Conservation (phyloP, 2,113 vertebrate genomes). For the Xenopus laevis region DNA sequence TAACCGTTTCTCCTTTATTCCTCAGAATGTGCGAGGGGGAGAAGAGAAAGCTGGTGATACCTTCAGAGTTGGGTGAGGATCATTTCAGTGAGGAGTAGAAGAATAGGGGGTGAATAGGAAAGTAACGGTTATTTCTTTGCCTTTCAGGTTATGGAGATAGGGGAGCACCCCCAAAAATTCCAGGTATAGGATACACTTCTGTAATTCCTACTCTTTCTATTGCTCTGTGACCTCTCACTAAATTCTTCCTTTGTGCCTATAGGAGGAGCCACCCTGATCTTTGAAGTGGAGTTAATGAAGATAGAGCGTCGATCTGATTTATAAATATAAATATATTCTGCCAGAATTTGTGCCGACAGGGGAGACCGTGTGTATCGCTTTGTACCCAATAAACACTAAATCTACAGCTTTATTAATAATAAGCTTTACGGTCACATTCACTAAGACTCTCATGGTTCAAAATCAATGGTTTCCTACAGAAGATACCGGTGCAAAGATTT, state of each 20-base stretch:
- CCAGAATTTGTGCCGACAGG: neutral
- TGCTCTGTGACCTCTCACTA: neutral
- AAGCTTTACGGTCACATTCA: too few relatives aligned
- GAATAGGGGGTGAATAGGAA: neutral
- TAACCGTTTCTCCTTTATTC: neutral
- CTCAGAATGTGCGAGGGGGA: slow-evolving; percentile 87
- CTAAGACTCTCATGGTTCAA: neutral
- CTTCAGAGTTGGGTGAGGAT: slow-evolving; percentile 77
- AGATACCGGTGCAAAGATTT: too few relatives aligned
- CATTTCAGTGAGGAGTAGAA: too few relatives aligned
- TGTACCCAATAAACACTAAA: slow-evolving; percentile 28
- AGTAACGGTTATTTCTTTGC: slow-evolving; percentile 7
- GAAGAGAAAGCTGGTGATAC: slow-evolving; percentile 89
- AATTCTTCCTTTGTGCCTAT: neutral
- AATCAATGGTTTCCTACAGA: neutral
- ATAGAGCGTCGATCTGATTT: slow-evolving; percentile 81
- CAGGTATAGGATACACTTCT: slow-evolving; percentile 58
- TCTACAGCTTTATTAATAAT: neutral
- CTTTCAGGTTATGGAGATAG: slow-evolving; percentile 79
- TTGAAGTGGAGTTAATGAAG: slow-evolving; percentile 84
- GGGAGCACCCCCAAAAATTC: slow-evolving; percentile 87
- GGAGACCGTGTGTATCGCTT: neutral
- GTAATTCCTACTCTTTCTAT: neutral
- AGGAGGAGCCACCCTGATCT: slow-evolving; percentile 85
- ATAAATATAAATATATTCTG: slow-evolving; percentile 52